These are phyloP conservation scores for Silvanus unidentatus DNA, from an alignment of 2,888 invertebrate genomes.

Conservation along the genomic window DNA sequence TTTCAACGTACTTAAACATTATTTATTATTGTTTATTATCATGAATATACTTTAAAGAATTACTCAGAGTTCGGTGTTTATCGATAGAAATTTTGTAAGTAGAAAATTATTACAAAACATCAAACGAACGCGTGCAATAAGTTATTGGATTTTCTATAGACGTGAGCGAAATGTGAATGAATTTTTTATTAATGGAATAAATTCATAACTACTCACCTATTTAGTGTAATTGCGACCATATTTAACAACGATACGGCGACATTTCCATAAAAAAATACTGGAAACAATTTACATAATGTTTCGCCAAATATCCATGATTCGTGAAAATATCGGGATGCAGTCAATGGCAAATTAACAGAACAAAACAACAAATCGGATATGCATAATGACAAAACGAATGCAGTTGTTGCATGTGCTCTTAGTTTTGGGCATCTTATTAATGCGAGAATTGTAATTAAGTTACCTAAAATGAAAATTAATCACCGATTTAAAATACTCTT, in stretches of 20 bases:
- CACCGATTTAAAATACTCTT: background rate
- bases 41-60: too few relatives aligned
- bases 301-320: conserved; percentile 76
- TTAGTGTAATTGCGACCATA: conserved; percentile 85
- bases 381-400: conserved; percentile 80
- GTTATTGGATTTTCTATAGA: too few relatives aligned
- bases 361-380: conserved; percentile 82
- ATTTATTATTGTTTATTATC: too few relatives aligned
- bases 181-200: background rate
- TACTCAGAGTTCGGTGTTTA: too few relatives aligned
- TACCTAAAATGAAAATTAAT: conserved; percentile 57
- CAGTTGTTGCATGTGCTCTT: conserved; percentile 77
- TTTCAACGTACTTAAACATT: too few relatives aligned
- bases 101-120: too few relatives aligned
- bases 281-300: conserved; percentile 74
- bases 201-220: conserved; percentile 55
- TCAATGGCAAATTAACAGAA: conserved; percentile 75
- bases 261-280: conserved; percentile 84
- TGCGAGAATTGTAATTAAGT: conserved; percentile 75
- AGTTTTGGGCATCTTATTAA: conserved; percentile 72
- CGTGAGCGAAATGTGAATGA: too few relatives aligned
- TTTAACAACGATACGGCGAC: conserved; percentile 81
- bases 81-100: too few relatives aligned
- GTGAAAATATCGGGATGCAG: conserved; percentile 75
- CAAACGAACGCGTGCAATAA: too few relatives aligned